phyloP scores from a whole-genome alignment of 1,140 invertebrate species.

The Papilio xuthus region DNA sequence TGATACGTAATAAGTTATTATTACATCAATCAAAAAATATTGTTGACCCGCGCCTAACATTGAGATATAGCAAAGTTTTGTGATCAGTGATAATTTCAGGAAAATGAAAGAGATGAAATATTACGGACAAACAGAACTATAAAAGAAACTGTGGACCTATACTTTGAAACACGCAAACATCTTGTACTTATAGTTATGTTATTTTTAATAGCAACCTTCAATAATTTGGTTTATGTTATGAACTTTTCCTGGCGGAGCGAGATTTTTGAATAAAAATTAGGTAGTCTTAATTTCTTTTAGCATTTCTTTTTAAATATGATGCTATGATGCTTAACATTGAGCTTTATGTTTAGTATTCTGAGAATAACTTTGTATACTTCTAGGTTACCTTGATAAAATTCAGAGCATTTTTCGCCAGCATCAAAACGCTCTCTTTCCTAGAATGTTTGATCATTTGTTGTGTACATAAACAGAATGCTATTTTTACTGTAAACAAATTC shows the following conservation, averaged over 20 bases:
- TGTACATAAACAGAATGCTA: neutral
- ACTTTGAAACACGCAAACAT: no score
- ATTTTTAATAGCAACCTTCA: no score
- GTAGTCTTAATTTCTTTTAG: neutral
- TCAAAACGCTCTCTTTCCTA: neutral
- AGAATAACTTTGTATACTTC: neutral
- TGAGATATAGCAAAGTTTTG: neutral
- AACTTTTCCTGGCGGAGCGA: neutral
- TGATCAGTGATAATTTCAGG: neutral
- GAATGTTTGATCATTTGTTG: neutral
- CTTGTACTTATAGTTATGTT: neutral
- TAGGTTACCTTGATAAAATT: constrained; percentile 9
- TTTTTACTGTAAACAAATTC: constrained; percentile 11
- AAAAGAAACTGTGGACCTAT: neutral
- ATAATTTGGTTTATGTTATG: neutral
- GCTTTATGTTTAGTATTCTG: neutral
- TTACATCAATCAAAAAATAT: no score
- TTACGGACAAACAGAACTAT: neutral
- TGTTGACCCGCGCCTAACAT: neutral
- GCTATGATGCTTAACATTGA: neutral
- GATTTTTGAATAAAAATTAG: neutral
- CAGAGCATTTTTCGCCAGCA: neutral
- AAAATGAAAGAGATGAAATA: neutral
- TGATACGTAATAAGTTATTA: no score
- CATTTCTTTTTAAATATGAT: neutral